phyloP scores from a whole-genome alignment of 2,888 invertebrate genomes.

The Lasioglossum vierecki region DNA sequence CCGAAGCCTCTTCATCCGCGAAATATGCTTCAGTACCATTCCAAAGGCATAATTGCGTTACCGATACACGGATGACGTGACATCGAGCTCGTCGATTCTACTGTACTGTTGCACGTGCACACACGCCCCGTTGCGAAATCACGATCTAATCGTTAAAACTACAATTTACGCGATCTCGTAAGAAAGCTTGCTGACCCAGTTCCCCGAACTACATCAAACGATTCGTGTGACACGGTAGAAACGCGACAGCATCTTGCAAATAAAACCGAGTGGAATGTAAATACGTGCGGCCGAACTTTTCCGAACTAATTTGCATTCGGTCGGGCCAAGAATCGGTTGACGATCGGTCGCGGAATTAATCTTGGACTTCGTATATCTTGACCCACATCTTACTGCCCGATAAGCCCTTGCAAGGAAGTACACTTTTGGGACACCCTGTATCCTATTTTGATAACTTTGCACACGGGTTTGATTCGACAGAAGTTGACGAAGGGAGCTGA shows the following conservation, averaged over 20 bases:
- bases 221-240: conserved; percentile 3
- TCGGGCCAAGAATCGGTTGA: background rate
- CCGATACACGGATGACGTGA: background rate
- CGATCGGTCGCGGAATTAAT: conserved; percentile 4
- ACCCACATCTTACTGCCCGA: background rate
- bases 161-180: background rate
- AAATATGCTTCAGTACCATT: background rate
- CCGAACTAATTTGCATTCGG: conserved; percentile 1
- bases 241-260: conserved; percentile 2
- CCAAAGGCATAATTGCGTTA: background rate
- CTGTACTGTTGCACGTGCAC: background rate
- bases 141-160: background rate
- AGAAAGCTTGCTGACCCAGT: background rate
- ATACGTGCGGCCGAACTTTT: conserved; percentile 10
- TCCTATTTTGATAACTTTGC: background rate
- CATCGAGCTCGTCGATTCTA: background rate
- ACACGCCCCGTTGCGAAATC: background rate
- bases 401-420: background rate
- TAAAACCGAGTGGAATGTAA: background rate
- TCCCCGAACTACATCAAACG: background rate
- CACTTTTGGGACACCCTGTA: background rate
- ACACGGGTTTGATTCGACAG: background rate
- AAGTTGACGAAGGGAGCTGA: conserved; percentile 4
- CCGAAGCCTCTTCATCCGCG: background rate
- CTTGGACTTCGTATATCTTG: background rate